Evolutionary conservation across 1,140 invertebrate species (phyloP).

Genomic region (Phortica variegata): DNA sequence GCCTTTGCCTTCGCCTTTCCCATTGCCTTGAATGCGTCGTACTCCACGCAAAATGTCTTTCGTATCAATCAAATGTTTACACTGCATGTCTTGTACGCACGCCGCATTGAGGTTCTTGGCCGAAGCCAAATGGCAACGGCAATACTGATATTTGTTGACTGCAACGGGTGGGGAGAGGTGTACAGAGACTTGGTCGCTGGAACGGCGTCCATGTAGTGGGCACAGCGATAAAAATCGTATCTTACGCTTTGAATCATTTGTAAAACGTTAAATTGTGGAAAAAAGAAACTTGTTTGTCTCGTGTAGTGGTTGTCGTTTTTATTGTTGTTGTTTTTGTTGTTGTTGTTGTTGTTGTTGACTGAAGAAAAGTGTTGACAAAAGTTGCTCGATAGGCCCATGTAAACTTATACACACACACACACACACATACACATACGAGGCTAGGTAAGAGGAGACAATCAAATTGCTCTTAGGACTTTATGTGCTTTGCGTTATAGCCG

Average conservation of each 20-base stretch:
- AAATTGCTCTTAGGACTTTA: constrained; percentile 40
- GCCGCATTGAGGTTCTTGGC: no score
- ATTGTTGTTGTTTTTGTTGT: constrained; percentile 10
- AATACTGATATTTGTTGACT: no score
- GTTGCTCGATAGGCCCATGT: constrained; percentile 44
- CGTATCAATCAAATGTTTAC: constrained; percentile 28
- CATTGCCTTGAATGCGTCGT: background rate
- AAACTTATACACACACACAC: constrained; percentile 9
- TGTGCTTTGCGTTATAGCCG: no score
- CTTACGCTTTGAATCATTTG: constrained; percentile 45
- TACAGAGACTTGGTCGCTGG: background rate
- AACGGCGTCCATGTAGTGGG: constrained; percentile 14
- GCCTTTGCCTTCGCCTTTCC: background rate
- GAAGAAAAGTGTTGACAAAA: constrained; percentile 53
- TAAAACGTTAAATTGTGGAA: constrained; percentile 38
- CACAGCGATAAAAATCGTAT: constrained; percentile 41
- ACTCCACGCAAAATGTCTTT: constrained; percentile 15
- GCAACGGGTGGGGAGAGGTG: no score
- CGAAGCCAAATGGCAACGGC: no score
- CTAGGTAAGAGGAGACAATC: constrained; percentile 24
- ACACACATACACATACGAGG: background rate
- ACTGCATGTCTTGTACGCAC: no score
- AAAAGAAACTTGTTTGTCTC: constrained; percentile 44
- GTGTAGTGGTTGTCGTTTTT: constrained; percentile 11
- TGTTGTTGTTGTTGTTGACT: constrained; percentile 25